These are phyloP conservation scores for Pinctada fucata DNA, from an alignment of 2,888 invertebrate species.

Conservation along the genomic window DNA sequence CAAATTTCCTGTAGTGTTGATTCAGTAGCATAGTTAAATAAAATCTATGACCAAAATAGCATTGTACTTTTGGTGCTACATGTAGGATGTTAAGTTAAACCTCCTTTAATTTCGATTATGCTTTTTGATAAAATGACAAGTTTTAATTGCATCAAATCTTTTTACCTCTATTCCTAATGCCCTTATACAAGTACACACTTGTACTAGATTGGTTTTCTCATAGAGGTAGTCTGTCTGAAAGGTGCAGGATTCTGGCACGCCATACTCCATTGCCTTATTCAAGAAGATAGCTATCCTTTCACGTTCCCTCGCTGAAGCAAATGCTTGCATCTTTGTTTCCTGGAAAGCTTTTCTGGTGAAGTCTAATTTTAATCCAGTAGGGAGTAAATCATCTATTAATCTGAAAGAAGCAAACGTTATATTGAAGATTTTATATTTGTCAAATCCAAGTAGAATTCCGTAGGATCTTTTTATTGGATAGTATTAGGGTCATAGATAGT, in stretches of 20 bases:
- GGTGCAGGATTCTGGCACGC: conserved; percentile 57
- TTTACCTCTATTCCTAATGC: conserved; percentile 68
- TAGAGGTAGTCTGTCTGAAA: conserved; percentile 70
- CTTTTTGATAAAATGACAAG: too few species aligned
- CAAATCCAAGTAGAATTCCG: too few species aligned
- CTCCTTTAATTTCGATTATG: too few species aligned
- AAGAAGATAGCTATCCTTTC: conserved; percentile 62
- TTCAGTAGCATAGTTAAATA: too few species aligned
- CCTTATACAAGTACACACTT: conserved; percentile 66
- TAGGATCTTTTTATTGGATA: too few species aligned
- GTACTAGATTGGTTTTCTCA: conserved; percentile 65
- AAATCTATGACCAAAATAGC: too few species aligned
- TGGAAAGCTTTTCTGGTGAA: conserved; percentile 56
- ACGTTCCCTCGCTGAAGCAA: conserved; percentile 58
- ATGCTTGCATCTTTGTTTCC: conserved; percentile 53
- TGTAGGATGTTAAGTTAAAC: too few species aligned
- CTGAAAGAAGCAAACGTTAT: conserved; percentile 53
- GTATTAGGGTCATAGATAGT: too few species aligned
- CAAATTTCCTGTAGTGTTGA: too few species aligned
- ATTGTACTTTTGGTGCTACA: too few species aligned
- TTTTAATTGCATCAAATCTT: too few species aligned
- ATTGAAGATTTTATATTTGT: too few species aligned
- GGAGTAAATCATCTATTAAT: conserved; percentile 53
- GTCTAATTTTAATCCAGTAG: conserved; percentile 53
- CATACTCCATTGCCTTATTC: conserved; percentile 58